Conservation (phyloP, 1,140 invertebrate species). For the Drosophila subpulchrella region DNA sequence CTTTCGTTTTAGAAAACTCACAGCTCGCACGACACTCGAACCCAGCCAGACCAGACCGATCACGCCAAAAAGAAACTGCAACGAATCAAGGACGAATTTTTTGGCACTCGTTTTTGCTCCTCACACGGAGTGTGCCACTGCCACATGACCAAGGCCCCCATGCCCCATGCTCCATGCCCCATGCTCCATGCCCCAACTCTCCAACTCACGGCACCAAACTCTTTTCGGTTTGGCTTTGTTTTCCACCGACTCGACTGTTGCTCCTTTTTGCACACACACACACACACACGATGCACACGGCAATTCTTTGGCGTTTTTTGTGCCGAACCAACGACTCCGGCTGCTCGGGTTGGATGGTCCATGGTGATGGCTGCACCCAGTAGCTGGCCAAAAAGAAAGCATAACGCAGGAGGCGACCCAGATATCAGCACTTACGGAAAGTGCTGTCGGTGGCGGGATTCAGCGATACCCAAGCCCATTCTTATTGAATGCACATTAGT, state of each 20-base stretch:
- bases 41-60: slow-evolving; percentile 14
- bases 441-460: neutral
- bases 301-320: slow-evolving; percentile 43
- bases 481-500: slow-evolving; percentile 40
- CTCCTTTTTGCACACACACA: slow-evolving; percentile 39
- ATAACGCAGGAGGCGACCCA: slow-evolving; percentile 26
- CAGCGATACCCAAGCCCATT: neutral
- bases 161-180: too few relatives aligned
- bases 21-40: slow-evolving; percentile 71
- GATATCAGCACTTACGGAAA: slow-evolving; percentile 5
- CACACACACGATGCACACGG: slow-evolving; percentile 22
- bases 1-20: slow-evolving; percentile 79
- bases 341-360: slow-evolving; percentile 3
- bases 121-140: slow-evolving; percentile 10
- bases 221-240: slow-evolving; percentile 50
- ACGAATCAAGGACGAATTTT: slow-evolving; percentile 84
- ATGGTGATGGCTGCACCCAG: too few relatives aligned
- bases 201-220: slow-evolving; percentile 10
- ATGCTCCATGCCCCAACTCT: too few relatives aligned
- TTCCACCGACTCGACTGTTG: slow-evolving; percentile 28
- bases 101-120: slow-evolving; percentile 71
- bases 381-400: slow-evolving; percentile 30
- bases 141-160: neutral
- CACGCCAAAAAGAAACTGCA: slow-evolving; percentile 79
- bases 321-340: slow-evolving; percentile 1